Evolutionary conservation across 2,888 invertebrate genomes (phyloP), one percentile per base, ranked within the genome.

Genomic region (Aporophyla nigra): DNA sequence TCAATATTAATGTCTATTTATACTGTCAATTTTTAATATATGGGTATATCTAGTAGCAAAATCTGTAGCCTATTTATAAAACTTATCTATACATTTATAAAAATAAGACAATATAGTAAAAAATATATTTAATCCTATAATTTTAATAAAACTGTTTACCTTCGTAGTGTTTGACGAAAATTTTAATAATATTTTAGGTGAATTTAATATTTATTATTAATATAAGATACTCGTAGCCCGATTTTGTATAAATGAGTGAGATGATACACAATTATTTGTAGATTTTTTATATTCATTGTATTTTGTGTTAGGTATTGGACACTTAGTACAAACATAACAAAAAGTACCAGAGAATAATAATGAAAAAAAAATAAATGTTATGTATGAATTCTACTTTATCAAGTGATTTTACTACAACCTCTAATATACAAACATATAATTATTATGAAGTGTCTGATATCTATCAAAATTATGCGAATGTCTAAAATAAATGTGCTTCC

Each of bases 401-500:
- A 21, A 59, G n/a, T 46, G 59, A 49, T 19, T 33, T 27, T 21
- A 27, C 6, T 59, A 5, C 6, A n/a, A 53, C 6, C 5, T 0
- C 40, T 33, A n/a, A 58, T 27, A 14, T 65, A n/a, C 19, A 19
- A n/a, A 24, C 21, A 61, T 24, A 49, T 2, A 46, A 56, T 14
- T 78, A 56, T 56, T 62, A 59, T 58, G 51, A 65, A 74, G 59
- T 80, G 84, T 78, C 72, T 71, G 74, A 74, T 86, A 75, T 82
- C 67, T 80, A 69, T 65, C 68, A 69, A 68, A 78, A 74, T 69
- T 62, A 54, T 76, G 65, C 71, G 21, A 33, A 72, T 70, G 49
- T 74, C 21, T 78, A 77, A 74, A 27, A 80, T 87, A 76, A 87
- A 87, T 86, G 90, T 90, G 90, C 90, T 90, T 90, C 90, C 90